Conservation (phyloP, 2,888 invertebrate genomes). For the Abrostola triplasia region DNA sequence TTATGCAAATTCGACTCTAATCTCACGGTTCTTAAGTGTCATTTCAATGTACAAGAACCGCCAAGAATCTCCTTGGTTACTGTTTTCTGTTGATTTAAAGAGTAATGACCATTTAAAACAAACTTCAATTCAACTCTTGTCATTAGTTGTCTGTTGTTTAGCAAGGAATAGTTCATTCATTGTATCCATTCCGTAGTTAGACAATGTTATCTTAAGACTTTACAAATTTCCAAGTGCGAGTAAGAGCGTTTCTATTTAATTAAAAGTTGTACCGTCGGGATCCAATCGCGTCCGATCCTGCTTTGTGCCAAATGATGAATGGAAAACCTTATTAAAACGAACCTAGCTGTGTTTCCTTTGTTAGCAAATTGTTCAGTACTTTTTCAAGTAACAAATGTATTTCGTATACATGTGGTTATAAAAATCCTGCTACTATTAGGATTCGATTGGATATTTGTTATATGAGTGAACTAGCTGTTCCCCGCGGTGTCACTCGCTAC, state of each 20-base stretch:
- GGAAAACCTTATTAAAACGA: conserved; percentile 48
- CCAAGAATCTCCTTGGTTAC: no score
- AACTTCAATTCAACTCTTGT: conserved; percentile 24
- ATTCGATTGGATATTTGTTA: no score
- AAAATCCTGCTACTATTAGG: no score
- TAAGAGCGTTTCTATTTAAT: conserved; percentile 74
- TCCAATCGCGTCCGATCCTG: conserved; percentile 57
- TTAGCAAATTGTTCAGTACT: conserved; percentile 32
- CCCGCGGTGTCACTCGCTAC: no score
- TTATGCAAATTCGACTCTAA: no score
- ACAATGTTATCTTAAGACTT: conserved; percentile 70
- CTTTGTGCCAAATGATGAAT: conserved; percentile 66
- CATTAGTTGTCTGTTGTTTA: conserved; percentile 26
- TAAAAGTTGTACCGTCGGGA: conserved; percentile 74
- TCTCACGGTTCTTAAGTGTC: no score
- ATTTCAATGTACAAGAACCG: no score
- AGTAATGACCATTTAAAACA: conserved; percentile 13
- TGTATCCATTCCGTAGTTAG: conserved; percentile 49
- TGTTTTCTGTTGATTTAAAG: no score
- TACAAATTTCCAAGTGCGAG: conserved; percentile 73
- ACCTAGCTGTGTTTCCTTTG: conserved; percentile 34
- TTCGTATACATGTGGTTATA: no score
- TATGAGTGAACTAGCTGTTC: no score
- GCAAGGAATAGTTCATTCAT: conserved; percentile 50
- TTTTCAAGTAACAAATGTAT: conserved; percentile 10